Evolutionary conservation across 2,797 vertebrate genomes (phyloP), one percentile per base, ranked within the genome.

Genomic region (Helostoma temminkii): DNA sequence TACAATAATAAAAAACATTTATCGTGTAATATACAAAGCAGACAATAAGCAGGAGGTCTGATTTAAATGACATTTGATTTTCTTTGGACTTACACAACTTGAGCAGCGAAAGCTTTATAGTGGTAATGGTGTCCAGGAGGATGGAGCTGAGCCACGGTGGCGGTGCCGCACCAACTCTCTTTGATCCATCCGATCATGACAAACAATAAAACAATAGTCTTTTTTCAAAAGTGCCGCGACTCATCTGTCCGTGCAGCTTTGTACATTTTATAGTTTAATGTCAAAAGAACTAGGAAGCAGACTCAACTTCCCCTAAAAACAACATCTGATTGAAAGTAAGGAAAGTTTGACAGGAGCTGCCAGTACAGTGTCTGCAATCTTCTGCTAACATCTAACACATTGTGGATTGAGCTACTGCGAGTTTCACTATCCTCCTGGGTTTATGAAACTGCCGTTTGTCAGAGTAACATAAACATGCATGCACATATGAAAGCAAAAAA

Each of bases 121-220:
- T 89, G 89, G 79, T 91, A 89, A 91, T 87, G 68, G 81, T 81
- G 82, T 84, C 76, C 82, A 89, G 84, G 56, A 83, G 55, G 70
- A 78, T 78, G 57, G 69, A 84, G 56, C 45, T 6, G 69, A 74
- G 74, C 52, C 67, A 30, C 37, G 43, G 26, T 34, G 54, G 49
- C 34, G 50, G 53, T 42, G 60, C 68, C 68, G 63, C 46, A 71
- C 46, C 59, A 32, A 39, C 65, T 60, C 63, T 76, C 85, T 89
- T 89, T 88, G 71, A 83, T 89, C 86, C 61, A 56, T 71, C 43
- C 73, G 76, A 80, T 85, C 74, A 74, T 24, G 71, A 66, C 36
- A 64, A 76, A 78, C 64, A 74, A 71, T 68, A 69, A 80, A 76
- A 85, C 75, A 84, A 85, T 70, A 78, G 76, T 53, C 42, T 3